These are phyloP conservation scores for Globodera rostochiensis DNA, from an alignment of 1,140 invertebrate species.

Conservation along the genomic window DNA sequence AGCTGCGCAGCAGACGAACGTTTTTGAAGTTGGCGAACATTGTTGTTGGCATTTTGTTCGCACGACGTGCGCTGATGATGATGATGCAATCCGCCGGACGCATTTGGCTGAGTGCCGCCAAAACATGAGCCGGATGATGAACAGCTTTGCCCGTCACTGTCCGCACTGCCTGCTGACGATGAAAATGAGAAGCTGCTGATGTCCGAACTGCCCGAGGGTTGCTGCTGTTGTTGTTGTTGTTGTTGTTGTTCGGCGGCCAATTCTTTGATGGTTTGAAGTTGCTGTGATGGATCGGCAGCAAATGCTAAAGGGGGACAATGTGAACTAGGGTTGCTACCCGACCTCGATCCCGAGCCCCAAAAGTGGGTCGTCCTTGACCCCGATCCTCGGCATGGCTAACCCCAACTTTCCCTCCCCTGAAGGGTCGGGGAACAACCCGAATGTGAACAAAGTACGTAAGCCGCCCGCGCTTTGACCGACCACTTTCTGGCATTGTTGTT, in stretches of 20 bases:
- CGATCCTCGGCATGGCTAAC: too few species aligned
- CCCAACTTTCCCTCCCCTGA: too few species aligned
- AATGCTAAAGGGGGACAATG: not conserved
- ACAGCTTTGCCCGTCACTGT: not conserved
- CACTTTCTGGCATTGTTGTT: too few species aligned
- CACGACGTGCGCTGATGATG: not conserved
- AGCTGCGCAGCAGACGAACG: not conserved
- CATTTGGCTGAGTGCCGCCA: not conserved
- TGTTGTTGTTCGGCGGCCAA: not conserved
- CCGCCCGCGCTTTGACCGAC: too few species aligned
- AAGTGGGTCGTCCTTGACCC: too few species aligned
- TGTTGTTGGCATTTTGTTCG: slow-evolving; percentile 12
- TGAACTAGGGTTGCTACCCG: too few species aligned
- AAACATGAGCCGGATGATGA: not conserved
- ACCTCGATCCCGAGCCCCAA: too few species aligned
- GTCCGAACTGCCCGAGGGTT: not conserved
- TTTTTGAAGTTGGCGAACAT: not conserved
- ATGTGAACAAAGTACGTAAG: too few species aligned
- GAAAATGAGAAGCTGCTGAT: not conserved
- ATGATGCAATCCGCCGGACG: not conserved
- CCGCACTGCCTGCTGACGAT: not conserved
- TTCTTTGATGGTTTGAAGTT: not conserved
- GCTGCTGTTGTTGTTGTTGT: not conserved
- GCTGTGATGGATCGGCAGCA: not conserved
- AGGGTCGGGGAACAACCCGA: too few species aligned